Percentiles rank a stretch among this genome's conserved stretches.
Conservation (phyloP, 2,888 invertebrate species). For the Tinea semifulvella region DNA sequence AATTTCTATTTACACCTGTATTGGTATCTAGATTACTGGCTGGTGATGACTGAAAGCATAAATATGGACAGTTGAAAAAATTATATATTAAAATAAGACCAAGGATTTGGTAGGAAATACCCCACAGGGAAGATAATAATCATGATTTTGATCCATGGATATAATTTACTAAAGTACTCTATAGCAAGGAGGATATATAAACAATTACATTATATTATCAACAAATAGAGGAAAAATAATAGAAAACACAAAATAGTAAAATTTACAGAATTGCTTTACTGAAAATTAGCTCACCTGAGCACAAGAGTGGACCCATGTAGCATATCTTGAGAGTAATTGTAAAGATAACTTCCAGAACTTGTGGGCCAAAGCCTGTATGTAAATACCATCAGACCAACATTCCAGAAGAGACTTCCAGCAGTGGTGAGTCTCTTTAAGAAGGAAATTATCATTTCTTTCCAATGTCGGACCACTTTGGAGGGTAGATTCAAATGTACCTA, state of each 20-base stretch:
- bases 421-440: constrained; percentile 51
- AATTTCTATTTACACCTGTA: constrained; percentile 37
- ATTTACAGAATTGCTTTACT: neutral
- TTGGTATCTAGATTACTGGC: constrained; percentile 30
- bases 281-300: constrained; percentile 34
- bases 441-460: constrained; percentile 39
- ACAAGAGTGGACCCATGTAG: constrained; percentile 71
- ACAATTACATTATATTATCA: neutral
- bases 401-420: constrained; percentile 56
- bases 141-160: no score
- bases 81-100: no score
- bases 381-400: constrained; percentile 85
- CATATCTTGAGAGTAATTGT: constrained; percentile 82
- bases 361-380: constrained; percentile 78
- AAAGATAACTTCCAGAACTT: constrained; percentile 91
- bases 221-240: neutral
- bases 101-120: no score
- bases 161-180: no score
- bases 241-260: neutral
- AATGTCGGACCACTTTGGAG: constrained; percentile 37
- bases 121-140: no score
- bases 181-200: no score
- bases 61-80: no score
- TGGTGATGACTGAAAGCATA: constrained; percentile 32
- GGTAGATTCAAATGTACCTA: constrained; percentile 51